phyloP scores from a whole-genome alignment of 2,797 vertebrate genomes.

The Cirrhinus mrigala region DNA sequence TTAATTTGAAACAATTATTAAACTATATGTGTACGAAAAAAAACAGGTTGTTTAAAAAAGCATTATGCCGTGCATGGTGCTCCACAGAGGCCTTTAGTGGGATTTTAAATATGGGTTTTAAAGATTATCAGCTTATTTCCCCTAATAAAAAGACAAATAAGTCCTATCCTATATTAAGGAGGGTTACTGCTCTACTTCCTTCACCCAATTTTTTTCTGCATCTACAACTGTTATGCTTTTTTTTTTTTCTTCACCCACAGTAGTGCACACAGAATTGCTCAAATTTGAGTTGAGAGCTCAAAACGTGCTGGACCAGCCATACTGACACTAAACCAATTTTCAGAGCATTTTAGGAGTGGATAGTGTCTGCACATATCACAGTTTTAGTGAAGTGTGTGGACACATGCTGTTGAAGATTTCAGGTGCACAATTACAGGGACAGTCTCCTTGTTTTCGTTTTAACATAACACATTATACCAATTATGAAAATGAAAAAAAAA shows the following conservation, averaged over 20 bases:
- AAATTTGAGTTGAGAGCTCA: conserved; percentile 69
- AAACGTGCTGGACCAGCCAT: conserved; percentile 56
- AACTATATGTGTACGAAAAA: neutral
- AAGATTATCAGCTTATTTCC: neutral
- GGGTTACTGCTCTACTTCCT: neutral
- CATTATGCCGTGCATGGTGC: neutral
- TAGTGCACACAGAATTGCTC: conserved; percentile 54
- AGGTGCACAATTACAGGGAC: neutral
- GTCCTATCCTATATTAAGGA: neutral
- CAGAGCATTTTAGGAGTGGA: neutral
- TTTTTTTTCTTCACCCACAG: conserved; percentile 56
- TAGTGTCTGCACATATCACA: neutral
- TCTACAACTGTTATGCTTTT: neutral
- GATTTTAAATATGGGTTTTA: neutral
- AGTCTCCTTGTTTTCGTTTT: neutral
- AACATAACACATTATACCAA: neutral
- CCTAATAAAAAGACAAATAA: neutral
- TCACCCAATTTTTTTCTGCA: neutral
- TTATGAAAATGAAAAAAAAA: neutral
- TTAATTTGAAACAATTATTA: neutral
- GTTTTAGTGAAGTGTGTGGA: neutral
- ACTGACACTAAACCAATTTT: conserved; percentile 20
- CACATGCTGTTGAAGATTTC: neutral
- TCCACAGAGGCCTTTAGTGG: neutral
- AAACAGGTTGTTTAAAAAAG: neutral